Evolutionary conservation across 2,113 vertebrate species (phyloP).

Genomic region (Hippocampus zosterae): DNA sequence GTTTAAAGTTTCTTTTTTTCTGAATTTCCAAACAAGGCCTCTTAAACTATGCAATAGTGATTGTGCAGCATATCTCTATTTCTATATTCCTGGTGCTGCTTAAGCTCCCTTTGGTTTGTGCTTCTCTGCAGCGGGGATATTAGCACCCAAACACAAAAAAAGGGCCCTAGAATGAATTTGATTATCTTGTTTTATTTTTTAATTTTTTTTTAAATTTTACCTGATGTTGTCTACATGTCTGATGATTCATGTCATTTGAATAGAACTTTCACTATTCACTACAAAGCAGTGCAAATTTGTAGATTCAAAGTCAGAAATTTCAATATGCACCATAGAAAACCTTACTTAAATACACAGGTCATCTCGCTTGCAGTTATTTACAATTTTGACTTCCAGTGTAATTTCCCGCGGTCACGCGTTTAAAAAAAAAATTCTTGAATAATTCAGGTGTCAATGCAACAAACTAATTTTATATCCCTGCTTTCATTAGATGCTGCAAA

Average conservation of each 20-base stretch:
- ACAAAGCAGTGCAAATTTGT: constrained; percentile 65
- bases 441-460: constrained; percentile 17
- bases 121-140: constrained; percentile 71
- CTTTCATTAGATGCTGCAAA: constrained; percentile 54
- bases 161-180: constrained; percentile 47
- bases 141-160: constrained; percentile 72
- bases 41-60: constrained; percentile 71
- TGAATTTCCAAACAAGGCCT: constrained; percentile 65
- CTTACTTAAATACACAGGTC: constrained; percentile 49
- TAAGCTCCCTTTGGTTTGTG: constrained; percentile 77
- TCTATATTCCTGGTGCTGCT: constrained; percentile 65
- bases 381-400: constrained; percentile 38
- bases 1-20: constrained; percentile 25
- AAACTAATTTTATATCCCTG: constrained; percentile 59
- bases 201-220: constrained; percentile 35
- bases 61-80: constrained; percentile 69
- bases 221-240: constrained; percentile 53
- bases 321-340: constrained; percentile 64
- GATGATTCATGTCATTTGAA: constrained; percentile 38
- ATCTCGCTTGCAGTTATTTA: constrained; percentile 46
- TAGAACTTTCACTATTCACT: constrained; percentile 52
- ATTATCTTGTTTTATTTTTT: not conserved
- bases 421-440: no score
- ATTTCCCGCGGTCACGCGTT: constrained; percentile 18
- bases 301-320: constrained; percentile 56